These are phyloP conservation scores for Torymus aiolomorphi DNA, from an alignment of 2,888 invertebrate species.

Conservation along the genomic window DNA sequence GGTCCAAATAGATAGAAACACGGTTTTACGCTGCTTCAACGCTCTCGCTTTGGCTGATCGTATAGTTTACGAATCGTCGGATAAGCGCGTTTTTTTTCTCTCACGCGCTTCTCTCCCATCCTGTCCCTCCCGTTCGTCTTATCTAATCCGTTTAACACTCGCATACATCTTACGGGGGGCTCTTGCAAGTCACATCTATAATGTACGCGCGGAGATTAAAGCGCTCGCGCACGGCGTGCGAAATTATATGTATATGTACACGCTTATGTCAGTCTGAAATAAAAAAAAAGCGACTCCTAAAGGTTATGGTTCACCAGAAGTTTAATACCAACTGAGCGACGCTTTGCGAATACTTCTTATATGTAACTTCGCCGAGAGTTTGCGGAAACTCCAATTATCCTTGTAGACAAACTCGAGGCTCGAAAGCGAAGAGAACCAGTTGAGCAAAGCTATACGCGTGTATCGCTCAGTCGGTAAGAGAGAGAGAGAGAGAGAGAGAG, in stretches of 20 bases:
- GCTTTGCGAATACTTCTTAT: too few relatives aligned
- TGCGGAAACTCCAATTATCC: too few relatives aligned
- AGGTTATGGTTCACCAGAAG: constrained; percentile 5
- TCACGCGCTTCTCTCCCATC: too few relatives aligned
- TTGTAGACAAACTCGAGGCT: too few relatives aligned
- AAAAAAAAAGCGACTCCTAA: neutral
- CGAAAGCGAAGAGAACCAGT: too few relatives aligned
- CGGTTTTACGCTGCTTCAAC: constrained; percentile 17
- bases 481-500: too few relatives aligned
- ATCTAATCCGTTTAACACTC: constrained; percentile 10
- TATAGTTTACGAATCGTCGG: neutral
- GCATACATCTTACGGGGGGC: constrained; percentile 21
- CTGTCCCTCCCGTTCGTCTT: too few relatives aligned
- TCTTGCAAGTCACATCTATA: constrained; percentile 35
- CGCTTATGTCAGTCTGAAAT: constrained; percentile 33
- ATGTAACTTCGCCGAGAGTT: too few relatives aligned
- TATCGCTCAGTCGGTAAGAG: constrained; percentile 38
- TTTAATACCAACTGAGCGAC: constrained; percentile 38
- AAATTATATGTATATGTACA: constrained; percentile 36
- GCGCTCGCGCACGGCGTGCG: neutral
- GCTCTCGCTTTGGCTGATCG: constrained; percentile 1
- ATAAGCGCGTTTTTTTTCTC: too few relatives aligned
- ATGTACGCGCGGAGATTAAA: neutral
- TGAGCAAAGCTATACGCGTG: neutral
- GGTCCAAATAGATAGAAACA: constrained; percentile 68